Evolutionary conservation across 2,797 vertebrate genomes (phyloP).

Genomic region (Ambastaia sidthimunki): DNA sequence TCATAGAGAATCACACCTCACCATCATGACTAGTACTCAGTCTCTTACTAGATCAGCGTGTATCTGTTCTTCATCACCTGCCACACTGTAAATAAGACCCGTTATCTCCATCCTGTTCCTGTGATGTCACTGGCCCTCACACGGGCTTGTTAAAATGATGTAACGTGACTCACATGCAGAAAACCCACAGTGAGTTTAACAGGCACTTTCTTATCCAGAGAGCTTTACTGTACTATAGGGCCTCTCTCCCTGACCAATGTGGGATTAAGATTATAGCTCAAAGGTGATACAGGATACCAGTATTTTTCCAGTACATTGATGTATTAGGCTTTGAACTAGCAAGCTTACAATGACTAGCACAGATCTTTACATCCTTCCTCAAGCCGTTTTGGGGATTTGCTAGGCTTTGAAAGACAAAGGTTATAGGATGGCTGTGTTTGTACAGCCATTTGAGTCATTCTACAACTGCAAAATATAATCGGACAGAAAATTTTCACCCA

Average conservation of each 20-base stretch:
- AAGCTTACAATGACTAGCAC: neutral
- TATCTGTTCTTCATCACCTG: neutral
- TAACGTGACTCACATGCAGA: neutral
- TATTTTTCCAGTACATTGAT: neutral
- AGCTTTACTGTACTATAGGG: neutral
- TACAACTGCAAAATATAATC: too few relatives aligned
- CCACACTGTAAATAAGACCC: too few relatives aligned
- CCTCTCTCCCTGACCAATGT: neutral
- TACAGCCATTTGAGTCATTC: too few relatives aligned
- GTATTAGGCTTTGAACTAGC: neutral
- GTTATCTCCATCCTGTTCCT: neutral
- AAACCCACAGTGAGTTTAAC: neutral
- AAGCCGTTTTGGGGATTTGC: neutral
- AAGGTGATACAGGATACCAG: neutral
- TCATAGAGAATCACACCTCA: conserved; percentile 8
- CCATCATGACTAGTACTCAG: neutral
- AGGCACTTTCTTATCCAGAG: conserved; percentile 7
- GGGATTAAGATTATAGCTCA: neutral
- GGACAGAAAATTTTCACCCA: neutral
- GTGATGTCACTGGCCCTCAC: neutral
- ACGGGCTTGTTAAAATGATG: neutral
- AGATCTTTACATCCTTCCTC: neutral
- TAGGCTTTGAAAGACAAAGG: neutral
- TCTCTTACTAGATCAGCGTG: neutral
- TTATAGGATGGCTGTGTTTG: too few relatives aligned